Evolutionary conservation across 2,113 vertebrate species (phyloP), one percentile per base, ranked within the genome.

Genomic region (Epinephelus lanceolatus): DNA sequence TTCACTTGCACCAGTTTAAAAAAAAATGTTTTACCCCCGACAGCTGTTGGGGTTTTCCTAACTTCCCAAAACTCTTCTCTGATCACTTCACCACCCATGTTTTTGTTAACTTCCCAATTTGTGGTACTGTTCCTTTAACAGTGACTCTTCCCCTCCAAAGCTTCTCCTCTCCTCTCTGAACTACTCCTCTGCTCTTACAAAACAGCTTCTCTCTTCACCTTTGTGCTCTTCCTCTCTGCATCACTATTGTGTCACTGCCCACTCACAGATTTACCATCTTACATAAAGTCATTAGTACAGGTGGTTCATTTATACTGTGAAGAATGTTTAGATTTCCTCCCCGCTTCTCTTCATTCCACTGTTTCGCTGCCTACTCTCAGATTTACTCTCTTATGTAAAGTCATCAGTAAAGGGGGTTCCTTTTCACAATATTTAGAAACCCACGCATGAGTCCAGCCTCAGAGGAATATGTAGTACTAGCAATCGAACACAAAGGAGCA

Each of bases 341-440:
- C 59, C 2, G 56, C n/a, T 67, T 60, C 68, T 67, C 53, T 71
- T 75, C 23, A 33, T 23, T 59, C 51, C 30, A 21, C 63, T 52
- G 57, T 78, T 78, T 56, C 0, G 3, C 81, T 86, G 75, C 84
- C 81, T 80, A 88, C 86, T 77, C 37, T 0, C 66, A 88, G 78
- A 86, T 82, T 61, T 82, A 70, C 47, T 65, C 13, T 77, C 71
- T 79, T 86, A 82, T 82, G 86, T 88, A 84, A 90, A 88, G 62
- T 72, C 61, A 69, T 88, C 78, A 84, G 55, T 49, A 37, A 65
- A 71, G 61, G 73, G 53, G 70, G 49, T 67, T 76, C 69, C 77
- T 56, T 70, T 76, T 55, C 17, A 77, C 63, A 52, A 67, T 68
- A 60, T 78, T 56, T 14, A 33, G 72, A 71, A 42, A 12, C 86